Evolutionary conservation across 2,888 invertebrate species (phyloP), one percentile per base, ranked within the genome.

Genomic region (Drosophila austrosaltans): DNA sequence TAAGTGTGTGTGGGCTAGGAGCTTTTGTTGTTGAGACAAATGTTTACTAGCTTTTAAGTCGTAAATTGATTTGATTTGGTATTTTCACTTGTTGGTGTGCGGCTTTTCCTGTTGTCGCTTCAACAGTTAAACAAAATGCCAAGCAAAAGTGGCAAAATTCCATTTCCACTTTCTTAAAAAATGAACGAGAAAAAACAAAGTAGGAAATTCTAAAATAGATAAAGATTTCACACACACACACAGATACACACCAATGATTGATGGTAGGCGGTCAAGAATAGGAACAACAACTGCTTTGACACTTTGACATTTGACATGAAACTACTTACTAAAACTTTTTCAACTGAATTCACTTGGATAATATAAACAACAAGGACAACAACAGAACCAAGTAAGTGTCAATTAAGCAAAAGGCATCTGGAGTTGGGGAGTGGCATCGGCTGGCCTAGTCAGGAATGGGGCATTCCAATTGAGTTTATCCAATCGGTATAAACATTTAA

Each of bases 41-140:
- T 84, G 81, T 66, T 76, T 69, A 75, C 72, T 75, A 76, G 87
- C 75, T 78, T 77, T 86, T 65, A 78, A 76, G 76, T 76, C 80
- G 78, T 76, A 78, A 77, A 81, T 83, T 83, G 82, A 81, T 77
- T 81, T 82, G 77, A 76, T 77, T 76, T 87, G 61, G 72, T 70
- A 65, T 77, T 72, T 75, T 64, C 48, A 81, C 48, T 48, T 48
- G 48, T 48, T 48, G 48, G 48, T 48, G 48, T 48, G 48, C 48
- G 48, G 48, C 48, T 48, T 48, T 48, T 48, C 48, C 48, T 48
- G 60, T 67, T 69, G 75, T 70, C 64, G 57, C 66, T 66, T 67
- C 63, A 36, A 70, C 56, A 53, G 58, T 68, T 80, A 42, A 62
- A n/a, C 53, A 42, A 32, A 32, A 62, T 53, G 48, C 10, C 53